Percentiles rank a stretch among this genome's conserved stretches.
phyloP scores from a whole-genome alignment of 2,797 vertebrate genomes.

The Denticeps clupeoides region DNA sequence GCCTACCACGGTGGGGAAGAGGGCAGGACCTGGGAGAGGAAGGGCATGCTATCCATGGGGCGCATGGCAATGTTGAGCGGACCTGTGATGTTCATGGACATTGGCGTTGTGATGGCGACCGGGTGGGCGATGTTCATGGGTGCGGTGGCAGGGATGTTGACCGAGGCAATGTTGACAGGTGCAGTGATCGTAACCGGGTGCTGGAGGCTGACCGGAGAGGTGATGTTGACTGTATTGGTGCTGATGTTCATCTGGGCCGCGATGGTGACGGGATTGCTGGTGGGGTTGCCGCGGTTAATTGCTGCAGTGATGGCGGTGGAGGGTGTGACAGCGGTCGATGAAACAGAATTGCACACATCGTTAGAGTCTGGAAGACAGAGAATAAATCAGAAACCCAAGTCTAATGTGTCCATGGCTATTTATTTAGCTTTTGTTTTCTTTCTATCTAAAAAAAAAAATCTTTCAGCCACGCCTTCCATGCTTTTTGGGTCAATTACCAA shows the following conservation, averaged over 20 bases:
- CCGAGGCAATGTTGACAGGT: constrained; percentile 83
- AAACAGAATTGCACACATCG: constrained; percentile 54
- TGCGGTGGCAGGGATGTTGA: constrained; percentile 61
- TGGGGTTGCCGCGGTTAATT: constrained; percentile 52
- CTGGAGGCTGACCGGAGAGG: constrained; percentile 83
- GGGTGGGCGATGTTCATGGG: constrained; percentile 92
- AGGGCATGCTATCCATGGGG: constrained; percentile 75
- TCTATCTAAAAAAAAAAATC: too few species aligned
- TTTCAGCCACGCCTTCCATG: too few species aligned
- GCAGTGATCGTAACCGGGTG: constrained; percentile 93
- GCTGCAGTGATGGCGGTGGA: constrained; percentile 52
- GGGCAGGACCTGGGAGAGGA: constrained; percentile 92
- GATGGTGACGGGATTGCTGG: constrained; percentile 79
- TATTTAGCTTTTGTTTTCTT: too few species aligned
- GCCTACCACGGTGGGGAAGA: constrained; percentile 91
- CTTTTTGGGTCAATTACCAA: too few species aligned
- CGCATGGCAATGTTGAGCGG: constrained; percentile 90
- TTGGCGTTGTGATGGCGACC: constrained; percentile 86
- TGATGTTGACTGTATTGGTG: constrained; percentile 92
- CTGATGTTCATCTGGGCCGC: constrained; percentile 96
- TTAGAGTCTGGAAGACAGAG: constrained; percentile 45
- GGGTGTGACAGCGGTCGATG: constrained; percentile 47
- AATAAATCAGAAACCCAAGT: too few species aligned
- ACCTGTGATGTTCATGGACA: constrained; percentile 83
- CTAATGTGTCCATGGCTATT: too few species aligned